Percentiles rank a stretch among this genome's conserved stretches.
These are phyloP conservation scores for Serilophus lunatus DNA, from an alignment of 2,113 vertebrate genomes.

Conservation along the genomic window DNA sequence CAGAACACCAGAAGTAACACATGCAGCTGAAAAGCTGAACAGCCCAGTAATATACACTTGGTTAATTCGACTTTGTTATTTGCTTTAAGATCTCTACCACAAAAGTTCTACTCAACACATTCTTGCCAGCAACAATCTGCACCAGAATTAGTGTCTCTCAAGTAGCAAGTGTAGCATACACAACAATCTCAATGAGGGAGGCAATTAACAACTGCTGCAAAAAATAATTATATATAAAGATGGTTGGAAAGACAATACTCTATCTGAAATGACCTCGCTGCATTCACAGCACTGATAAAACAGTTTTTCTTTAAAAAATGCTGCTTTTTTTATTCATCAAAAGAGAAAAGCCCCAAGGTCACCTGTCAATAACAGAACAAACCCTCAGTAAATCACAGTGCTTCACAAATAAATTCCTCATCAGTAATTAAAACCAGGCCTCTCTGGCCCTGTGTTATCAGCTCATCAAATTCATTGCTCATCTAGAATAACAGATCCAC, in stretches of 20 bases:
- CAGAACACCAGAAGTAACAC: not conserved
- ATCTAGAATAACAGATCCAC: constrained; percentile 86
- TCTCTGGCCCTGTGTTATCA: constrained; percentile 81
- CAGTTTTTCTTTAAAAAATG: constrained; percentile 45
- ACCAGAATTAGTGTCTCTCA: constrained; percentile 18
- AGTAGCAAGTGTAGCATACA: constrained; percentile 6
- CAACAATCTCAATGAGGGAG: not conserved
- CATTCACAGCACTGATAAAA: constrained; percentile 67
- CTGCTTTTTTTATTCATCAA: constrained; percentile 62
- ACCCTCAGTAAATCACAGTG: constrained; percentile 79
- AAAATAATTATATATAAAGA: constrained; percentile 54
- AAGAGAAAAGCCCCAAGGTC: constrained; percentile 80
- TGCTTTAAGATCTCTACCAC: not conserved
- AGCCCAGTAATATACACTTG: not conserved
- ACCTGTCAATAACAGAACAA: constrained; percentile 82
- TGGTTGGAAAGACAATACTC: constrained; percentile 31
- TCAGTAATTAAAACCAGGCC: constrained; percentile 88
- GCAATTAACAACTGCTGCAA: constrained; percentile 39
- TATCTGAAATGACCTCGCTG: constrained; percentile 66
- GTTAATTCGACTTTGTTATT: not conserved
- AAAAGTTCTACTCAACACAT: not conserved
- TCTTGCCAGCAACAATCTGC: not conserved
- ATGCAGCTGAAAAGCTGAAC: not conserved
- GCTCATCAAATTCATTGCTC: constrained; percentile 84
- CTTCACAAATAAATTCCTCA: constrained; percentile 84